A percentile compares a stretch with the other conserved stretches of the same genome.
These are phyloP conservation scores for Clupea harengus DNA, from an alignment of 2,113 vertebrate species.

Conservation along the genomic window DNA sequence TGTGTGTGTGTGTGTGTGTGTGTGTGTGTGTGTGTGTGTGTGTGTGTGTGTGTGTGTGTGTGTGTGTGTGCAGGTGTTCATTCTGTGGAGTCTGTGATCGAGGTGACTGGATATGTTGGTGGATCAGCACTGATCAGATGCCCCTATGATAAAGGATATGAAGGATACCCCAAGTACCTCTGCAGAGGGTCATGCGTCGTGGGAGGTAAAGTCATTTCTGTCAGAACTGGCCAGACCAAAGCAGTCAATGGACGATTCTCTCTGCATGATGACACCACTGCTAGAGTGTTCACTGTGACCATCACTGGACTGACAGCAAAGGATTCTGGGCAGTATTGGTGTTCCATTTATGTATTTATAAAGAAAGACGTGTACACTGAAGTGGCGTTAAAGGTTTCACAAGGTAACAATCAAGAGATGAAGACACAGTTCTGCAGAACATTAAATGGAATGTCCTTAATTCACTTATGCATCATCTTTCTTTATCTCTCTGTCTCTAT, in stretches of 20 bases:
- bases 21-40: slow-evolving; percentile 1
- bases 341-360: slow-evolving; percentile 18
- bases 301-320: slow-evolving; percentile 31
- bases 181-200: neutral
- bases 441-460: neutral
- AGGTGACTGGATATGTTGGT: no score
- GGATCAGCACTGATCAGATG: neutral
- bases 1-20: neutral
- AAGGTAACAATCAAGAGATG: neutral
- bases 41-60: neutral
- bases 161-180: neutral
- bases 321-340: slow-evolving; percentile 42
- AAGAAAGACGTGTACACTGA: slow-evolving; percentile 13
- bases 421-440: no score
- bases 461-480: no score
- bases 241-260: slow-evolving; percentile 20
- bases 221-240: neutral
- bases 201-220: neutral
- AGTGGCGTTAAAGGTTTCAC: no score
- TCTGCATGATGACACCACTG: no score
- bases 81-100: neutral
- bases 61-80: neutral
- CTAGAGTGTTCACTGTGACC: slow-evolving; percentile 22
- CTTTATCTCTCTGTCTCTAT: no score
- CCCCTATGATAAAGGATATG: neutral